Evolutionary conservation across 2,797 vertebrate species (phyloP).

Genomic region (Falco rusticolus): DNA sequence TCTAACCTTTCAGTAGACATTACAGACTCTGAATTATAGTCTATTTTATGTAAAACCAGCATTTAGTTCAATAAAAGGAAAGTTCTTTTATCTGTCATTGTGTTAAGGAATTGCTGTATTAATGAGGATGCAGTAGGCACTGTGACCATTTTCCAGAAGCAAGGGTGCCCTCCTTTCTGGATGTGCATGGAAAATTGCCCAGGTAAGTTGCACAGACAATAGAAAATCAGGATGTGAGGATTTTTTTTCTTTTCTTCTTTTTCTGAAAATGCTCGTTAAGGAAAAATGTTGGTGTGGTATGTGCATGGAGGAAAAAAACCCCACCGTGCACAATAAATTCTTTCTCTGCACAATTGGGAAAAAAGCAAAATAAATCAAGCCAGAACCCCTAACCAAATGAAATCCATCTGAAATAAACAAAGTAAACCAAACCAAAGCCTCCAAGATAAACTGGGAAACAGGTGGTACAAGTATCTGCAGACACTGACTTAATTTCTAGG

Average conservation of each 20-base stretch:
- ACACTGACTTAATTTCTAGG: neutral
- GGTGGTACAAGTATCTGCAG: neutral
- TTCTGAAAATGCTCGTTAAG: neutral
- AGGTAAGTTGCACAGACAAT: conserved; percentile 24
- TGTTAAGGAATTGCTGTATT: conserved; percentile 72
- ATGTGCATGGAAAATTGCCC: neutral
- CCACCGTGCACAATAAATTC: neutral
- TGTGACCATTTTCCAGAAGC: conserved; percentile 55
- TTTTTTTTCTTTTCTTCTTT: neutral
- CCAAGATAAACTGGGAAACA: neutral
- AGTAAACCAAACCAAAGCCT: neutral
- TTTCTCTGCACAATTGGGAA: neutral
- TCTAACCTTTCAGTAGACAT: conserved; percentile 80
- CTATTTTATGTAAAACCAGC: conserved; percentile 79
- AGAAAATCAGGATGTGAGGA: conserved; percentile 7
- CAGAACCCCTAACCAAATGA: neutral
- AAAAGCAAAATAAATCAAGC: neutral
- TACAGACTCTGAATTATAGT: conserved; percentile 79
- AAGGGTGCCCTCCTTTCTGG: conserved; percentile 17
- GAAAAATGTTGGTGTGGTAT: conserved; percentile 9
- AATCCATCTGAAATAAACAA: neutral
- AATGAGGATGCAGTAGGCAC: conserved; percentile 45
- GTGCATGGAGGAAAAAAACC: neutral
- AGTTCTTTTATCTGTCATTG: conserved; percentile 76
- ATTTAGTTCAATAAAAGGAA: conserved; percentile 76